Percentiles rank a stretch among this genome's conserved stretches.
Evolutionary conservation across 2,113 vertebrate genomes (phyloP).

Genomic region (Thamnaconus septentrionalis): DNA sequence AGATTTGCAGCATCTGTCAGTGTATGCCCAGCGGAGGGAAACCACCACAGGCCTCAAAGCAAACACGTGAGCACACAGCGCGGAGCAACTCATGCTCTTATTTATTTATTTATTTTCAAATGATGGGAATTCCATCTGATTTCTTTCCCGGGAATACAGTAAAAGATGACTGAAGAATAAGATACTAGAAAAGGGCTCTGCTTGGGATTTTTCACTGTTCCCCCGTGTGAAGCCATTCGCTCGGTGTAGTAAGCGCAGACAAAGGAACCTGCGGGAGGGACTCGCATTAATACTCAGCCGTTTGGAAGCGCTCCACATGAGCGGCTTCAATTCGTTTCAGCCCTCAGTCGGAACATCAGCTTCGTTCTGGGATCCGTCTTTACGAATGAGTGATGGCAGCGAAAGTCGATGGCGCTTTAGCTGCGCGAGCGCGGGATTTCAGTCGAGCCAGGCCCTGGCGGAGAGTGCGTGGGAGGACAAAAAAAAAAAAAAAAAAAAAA

Average conservation of each 20-base stretch:
- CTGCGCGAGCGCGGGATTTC: constrained; percentile 17
- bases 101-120: too few species aligned
- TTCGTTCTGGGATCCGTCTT: constrained; percentile 1
- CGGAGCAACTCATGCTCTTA: too few species aligned
- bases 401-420: constrained; percentile 2
- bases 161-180: neutral
- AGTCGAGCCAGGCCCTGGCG: constrained; percentile 14
- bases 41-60: too few species aligned
- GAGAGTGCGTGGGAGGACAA: constrained; percentile 17
- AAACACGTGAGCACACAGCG: too few species aligned
- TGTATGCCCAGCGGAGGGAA: too few species aligned
- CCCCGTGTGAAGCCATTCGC: neutral
- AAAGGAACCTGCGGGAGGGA: neutral
- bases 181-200: neutral
- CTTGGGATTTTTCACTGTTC: neutral
- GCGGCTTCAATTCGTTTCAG: constrained; percentile 13
- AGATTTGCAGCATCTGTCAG: too few species aligned
- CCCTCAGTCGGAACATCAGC: neutral
- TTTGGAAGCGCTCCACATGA: constrained; percentile 14
- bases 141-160: neutral
- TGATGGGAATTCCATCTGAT: neutral
- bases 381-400: neutral
- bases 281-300: constrained; percentile 16
- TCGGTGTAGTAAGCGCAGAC: constrained; percentile 1
- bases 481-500: neutral